A percentile compares a stretch with the other conserved stretches of the same genome.
phyloP scores from a whole-genome alignment of 2,113 vertebrate genomes.

The Lasiurus cinereus region DNA sequence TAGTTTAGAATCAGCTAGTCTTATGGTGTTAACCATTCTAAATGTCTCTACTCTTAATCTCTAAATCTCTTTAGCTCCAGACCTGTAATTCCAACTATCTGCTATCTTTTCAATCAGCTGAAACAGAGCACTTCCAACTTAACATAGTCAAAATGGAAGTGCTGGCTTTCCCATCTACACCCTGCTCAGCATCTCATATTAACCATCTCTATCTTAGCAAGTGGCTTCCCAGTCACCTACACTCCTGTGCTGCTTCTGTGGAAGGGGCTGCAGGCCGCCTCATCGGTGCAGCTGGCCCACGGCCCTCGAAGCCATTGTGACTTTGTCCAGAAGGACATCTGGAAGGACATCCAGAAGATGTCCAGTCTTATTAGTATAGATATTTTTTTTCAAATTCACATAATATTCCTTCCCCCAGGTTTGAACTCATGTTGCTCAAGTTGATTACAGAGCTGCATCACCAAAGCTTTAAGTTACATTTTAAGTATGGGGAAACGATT shows the following conservation, averaged over 20 bases:
- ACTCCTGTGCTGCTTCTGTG: too few species aligned
- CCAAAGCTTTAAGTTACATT: not conserved
- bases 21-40: not conserved
- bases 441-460: not conserved
- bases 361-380: not conserved
- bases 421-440: not conserved
- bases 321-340: too few species aligned
- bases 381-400: not conserved
- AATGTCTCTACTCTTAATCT: not conserved
- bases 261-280: too few species aligned
- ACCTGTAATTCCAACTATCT: not conserved
- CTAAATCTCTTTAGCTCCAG: not conserved
- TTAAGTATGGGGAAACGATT: not conserved
- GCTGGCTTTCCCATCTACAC: not conserved
- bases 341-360: too few species aligned
- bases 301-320: too few species aligned
- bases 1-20: not conserved
- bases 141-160: not conserved
- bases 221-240: not conserved
- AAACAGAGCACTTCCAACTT: not conserved
- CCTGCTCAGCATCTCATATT: not conserved
- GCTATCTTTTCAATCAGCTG: not conserved
- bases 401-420: not conserved
- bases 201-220: too few species aligned
- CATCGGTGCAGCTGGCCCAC: too few species aligned